Base-by-base conservation (phyloP, 2,888 invertebrate species). In the Agapostemon virescens region DNA sequence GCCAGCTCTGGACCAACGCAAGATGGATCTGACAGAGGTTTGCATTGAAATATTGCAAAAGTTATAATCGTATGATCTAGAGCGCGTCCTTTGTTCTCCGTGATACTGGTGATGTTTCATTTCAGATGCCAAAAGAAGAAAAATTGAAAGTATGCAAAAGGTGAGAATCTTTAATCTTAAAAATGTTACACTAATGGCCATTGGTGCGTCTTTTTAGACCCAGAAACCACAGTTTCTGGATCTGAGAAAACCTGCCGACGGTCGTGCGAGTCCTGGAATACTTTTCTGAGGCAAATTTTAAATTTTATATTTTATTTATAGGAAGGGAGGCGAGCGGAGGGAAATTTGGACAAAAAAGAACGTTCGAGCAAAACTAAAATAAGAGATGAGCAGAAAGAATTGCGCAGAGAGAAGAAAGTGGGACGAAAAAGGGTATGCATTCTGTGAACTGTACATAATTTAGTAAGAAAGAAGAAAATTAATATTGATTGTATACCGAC, bases 61-160 rank as follows among this genome's bases (percentile, higher is more conserved):
- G 49, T 61, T 58, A 58, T 63, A 63, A 36, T 15, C 15, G 33
- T 69, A 26, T 69, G 17, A 38, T 63, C 38, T 49, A 74, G 30
- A 36, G 17, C 11, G 49, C 52, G 30, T 36, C 15, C 55, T n/a
- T 58, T 74, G 3, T 61, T 64, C 33, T 33, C 78, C 63, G 36
- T 36, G 23, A 72, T 68, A 38, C 23, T 38, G 13, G 75, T 58
- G 36, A 38, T 69, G 26, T 82, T 79, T 79, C 86, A 79, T 92
- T 91, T 73, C 94, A 96, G 97, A 97, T 93, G 94, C 95, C 90
- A 97, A 97, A 94, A 95, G 97, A 93, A 96, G 97, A 94, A 97
- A 97, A 95, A 93, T 97, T 93, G 97, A 97, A 93, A 94, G 93
- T 93, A 94, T 95, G 91, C 95, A 96, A 94, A 97, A 97, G 96